Evolutionary conservation across 2,797 vertebrate genomes (phyloP).

Genomic region (Acanthurus tractus): DNA sequence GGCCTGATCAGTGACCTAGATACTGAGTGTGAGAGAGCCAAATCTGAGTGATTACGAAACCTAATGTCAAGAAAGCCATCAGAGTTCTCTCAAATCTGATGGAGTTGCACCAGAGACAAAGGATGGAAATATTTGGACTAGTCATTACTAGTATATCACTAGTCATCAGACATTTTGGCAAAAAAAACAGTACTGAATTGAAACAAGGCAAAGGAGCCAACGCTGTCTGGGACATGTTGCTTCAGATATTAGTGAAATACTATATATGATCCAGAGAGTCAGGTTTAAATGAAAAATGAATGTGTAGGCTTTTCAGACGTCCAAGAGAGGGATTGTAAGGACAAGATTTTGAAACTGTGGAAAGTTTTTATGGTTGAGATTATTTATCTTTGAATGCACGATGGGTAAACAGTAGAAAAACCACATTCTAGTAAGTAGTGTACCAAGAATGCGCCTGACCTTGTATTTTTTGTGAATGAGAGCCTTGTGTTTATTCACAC

Average conservation of each 20-base stretch:
- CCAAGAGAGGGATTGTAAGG: too few species aligned
- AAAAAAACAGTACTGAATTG: too few species aligned
- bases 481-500: background rate
- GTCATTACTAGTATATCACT: too few species aligned
- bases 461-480: background rate
- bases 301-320: too few species aligned
- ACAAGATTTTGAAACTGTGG: background rate
- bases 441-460: background rate
- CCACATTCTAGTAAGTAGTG: background rate
- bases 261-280: accelerated
- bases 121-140: conserved; percentile 5
- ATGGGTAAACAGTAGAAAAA: background rate
- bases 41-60: conserved; percentile 61
- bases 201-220: background rate
- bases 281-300: background rate
- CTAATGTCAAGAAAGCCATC: conserved; percentile 58
- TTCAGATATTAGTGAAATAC: background rate
- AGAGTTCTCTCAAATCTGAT: conserved; percentile 46
- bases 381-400: background rate
- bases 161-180: background rate
- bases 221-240: background rate
- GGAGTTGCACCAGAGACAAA: conserved; percentile 30
- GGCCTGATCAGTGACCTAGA: conserved; percentile 40
- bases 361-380: background rate
- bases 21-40: conserved; percentile 35